Evolutionary conservation across 2,888 invertebrate genomes (phyloP), one percentile per base, ranked within the genome.

Genomic region (Alviniconcha strummeri): DNA sequence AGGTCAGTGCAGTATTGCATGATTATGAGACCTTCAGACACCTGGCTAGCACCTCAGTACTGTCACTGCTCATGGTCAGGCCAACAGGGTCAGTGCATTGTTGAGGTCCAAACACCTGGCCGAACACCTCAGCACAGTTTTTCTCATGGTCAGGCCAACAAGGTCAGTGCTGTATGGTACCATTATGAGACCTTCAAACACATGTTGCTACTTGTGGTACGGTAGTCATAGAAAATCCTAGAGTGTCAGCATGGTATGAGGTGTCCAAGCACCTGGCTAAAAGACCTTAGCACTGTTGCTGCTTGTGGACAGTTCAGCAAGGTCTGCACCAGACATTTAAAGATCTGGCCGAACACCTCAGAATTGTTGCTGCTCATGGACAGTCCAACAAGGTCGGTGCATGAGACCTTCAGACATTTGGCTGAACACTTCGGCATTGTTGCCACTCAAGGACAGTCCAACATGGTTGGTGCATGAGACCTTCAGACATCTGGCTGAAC

Each of bases 151-250:
- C 60, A 60, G 60, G 60, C 60, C 60, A 60, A 60, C 60, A 60
- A 60, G 60, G 60, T 60, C 7, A 60, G 60, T 11, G 11, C 60
- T 8, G 11, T 11, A 60, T 11, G n/a, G 60, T 96, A 97, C 91
- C 97, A 99, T 93, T 98, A 97, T 94, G 97, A 98, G 93, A 99
- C 99, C 54, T 95, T 99, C 90, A 97, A 96, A 93, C 97, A 97
- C 95, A 95, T 99, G 90, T n/a, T n/a, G 94, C 94, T 4, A 90
- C 89, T 8, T 36, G 36, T 36, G n/a, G 36, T 36, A 36, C 3
- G 85, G 94, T 96, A 81, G 99, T 99, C 94, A 97, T 98, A 91
- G 94, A 94, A 87, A 84, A 11, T 36, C 36, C 3, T 0, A 36
- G 36, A 36, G 36, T 3, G 36, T 36, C 36, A 36, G 36, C 36